Evolutionary conservation across 2,888 invertebrate species (phyloP).

Genomic region (Ferdinandea cuprea): DNA sequence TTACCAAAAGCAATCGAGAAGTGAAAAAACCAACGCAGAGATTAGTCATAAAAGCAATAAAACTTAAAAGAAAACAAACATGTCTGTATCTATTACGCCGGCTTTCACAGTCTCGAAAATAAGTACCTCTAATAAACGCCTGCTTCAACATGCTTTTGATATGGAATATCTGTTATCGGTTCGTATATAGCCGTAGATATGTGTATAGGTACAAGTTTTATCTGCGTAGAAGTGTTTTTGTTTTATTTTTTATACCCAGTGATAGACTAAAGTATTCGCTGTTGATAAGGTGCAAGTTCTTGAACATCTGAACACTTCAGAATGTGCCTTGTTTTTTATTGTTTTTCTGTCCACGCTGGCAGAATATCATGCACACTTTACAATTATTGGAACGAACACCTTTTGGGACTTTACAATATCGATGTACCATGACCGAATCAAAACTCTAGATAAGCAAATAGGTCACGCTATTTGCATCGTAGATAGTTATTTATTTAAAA

Average conservation of each 20-base stretch:
- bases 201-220: not conserved
- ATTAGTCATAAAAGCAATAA: conserved; percentile 6
- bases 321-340: not conserved
- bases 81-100: not conserved
- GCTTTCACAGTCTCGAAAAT: not conserved
- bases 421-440: conserved; percentile 8
- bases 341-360: conserved; percentile 64
- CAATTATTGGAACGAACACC: not conserved
- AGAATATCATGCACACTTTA: conserved; percentile 17
- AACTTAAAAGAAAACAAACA: not conserved
- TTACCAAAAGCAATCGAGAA: not conserved
- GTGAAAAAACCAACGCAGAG: not conserved
- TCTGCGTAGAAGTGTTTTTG: conserved; percentile 10
- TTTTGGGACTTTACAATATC: not conserved
- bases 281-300: conserved; percentile 61
- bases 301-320: not conserved
- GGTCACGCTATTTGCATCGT: conserved; percentile 31
- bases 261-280: conserved; percentile 2
- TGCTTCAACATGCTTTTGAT: conserved; percentile 13
- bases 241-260: not conserved
- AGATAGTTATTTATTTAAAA: conserved; percentile 8
- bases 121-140: no score
- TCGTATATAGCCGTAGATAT: not conserved
- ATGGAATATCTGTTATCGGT: conserved; percentile 7
- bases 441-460: conserved; percentile 39